phyloP scores from a whole-genome alignment of 2,888 invertebrate genomes.

The Morpho achilles region DNA sequence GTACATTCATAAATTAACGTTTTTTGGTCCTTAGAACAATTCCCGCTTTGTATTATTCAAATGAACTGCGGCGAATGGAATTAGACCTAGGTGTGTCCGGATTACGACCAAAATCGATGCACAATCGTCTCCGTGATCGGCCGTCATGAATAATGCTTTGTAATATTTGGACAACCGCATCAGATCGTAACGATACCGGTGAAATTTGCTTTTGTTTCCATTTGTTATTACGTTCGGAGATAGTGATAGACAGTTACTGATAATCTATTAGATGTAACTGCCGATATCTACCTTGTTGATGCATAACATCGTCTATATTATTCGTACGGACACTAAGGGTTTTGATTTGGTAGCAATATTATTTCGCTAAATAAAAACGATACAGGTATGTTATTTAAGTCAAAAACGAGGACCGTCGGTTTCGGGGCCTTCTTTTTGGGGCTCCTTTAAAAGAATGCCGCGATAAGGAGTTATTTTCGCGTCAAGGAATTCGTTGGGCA shows the following conservation, averaged over 20 bases:
- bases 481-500: constrained; percentile 71
- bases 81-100: constrained; percentile 39
- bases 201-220: neutral
- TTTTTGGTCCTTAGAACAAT: constrained; percentile 49
- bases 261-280: constrained; percentile 1
- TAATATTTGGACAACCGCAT: constrained; percentile 14
- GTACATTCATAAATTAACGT: constrained; percentile 43
- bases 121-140: constrained; percentile 29
- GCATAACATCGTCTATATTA: too few species aligned
- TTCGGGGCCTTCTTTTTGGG: constrained; percentile 62
- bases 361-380: constrained; percentile 53
- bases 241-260: neutral
- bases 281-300: too few species aligned
- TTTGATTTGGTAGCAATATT: constrained; percentile 42
- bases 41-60: constrained; percentile 53
- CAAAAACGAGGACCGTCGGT: constrained; percentile 60
- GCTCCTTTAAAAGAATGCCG: constrained; percentile 74
- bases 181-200: constrained; percentile 4
- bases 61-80: constrained; percentile 43
- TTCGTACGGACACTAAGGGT: neutral
- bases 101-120: constrained; percentile 34
- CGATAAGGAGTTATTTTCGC: constrained; percentile 77
- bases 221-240: neutral
- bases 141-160: constrained; percentile 33
- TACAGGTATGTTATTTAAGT: constrained; percentile 60